Evolutionary conservation across 2,797 vertebrate species (phyloP).

Genomic region (Lepidocolaptes lacrymiger): DNA sequence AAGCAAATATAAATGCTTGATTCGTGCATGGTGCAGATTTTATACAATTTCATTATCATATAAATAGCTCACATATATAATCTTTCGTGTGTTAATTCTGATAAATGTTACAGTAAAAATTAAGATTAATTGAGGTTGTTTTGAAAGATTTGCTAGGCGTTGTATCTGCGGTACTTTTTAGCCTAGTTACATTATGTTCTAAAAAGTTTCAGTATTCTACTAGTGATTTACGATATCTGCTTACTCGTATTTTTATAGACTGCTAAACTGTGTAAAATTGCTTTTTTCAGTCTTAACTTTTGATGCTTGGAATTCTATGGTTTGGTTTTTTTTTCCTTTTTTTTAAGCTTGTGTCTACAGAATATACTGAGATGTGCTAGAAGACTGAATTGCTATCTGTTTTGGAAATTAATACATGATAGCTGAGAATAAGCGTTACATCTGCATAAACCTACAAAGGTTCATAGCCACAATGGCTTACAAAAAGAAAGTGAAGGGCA

Average conservation of each 20-base stretch:
- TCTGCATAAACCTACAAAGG: constrained; percentile 37
- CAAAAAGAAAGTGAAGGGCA: constrained; percentile 22
- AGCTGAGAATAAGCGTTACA: constrained; percentile 25
- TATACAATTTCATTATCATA: constrained; percentile 79
- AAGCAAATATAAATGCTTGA: constrained; percentile 71
- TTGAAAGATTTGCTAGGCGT: constrained; percentile 64
- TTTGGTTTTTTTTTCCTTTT: neutral
- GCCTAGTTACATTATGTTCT: constrained; percentile 59
- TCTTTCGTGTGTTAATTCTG: constrained; percentile 70
- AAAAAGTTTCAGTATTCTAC: constrained; percentile 61
- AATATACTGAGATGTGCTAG: neutral
- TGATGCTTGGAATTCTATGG: neutral
- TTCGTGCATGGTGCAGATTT: constrained; percentile 67
- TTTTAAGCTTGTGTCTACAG: constrained; percentile 1
- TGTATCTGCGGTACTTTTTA: constrained; percentile 64
- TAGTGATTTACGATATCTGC: constrained; percentile 71
- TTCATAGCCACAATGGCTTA: neutral
- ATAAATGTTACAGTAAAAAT: constrained; percentile 79
- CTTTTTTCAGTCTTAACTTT: constrained; percentile 59
- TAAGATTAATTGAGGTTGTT: constrained; percentile 76
- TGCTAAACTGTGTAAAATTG: constrained; percentile 58
- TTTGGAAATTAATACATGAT: constrained; percentile 33
- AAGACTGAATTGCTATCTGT: constrained; percentile 12
- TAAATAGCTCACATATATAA: constrained; percentile 78
- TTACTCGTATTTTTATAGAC: constrained; percentile 73